A percentile compares a stretch with the other conserved stretches of the same genome.
These are phyloP conservation scores for Nibea coibor DNA, from an alignment of 2,113 vertebrate species.

Conservation along the genomic window DNA sequence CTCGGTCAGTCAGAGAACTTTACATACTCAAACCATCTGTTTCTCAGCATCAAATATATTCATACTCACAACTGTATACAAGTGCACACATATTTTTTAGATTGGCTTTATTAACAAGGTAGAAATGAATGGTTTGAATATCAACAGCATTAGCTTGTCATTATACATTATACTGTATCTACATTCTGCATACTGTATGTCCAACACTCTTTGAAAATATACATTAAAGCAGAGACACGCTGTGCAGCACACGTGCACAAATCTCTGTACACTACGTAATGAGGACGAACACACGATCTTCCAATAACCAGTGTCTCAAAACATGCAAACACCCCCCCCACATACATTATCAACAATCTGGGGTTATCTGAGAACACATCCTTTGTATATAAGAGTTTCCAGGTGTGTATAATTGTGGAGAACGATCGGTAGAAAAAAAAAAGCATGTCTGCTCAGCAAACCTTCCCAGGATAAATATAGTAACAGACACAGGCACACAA, in stretches of 20 bases:
- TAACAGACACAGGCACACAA: constrained; percentile 28
- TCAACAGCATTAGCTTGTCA: neutral
- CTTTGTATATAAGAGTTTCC: neutral
- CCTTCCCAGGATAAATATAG: constrained; percentile 55
- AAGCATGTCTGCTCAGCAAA: constrained; percentile 47
- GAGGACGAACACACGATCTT: neutral
- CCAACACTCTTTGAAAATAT: neutral
- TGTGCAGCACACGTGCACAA: neutral
- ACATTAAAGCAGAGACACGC: neutral
- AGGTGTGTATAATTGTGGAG: constrained; percentile 34
- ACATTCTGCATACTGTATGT: neutral
- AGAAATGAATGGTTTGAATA: neutral
- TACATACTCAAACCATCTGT: neutral
- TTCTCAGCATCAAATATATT: neutral
- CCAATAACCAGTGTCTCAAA: neutral
- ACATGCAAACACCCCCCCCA: neutral
- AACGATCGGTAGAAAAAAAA: neutral
- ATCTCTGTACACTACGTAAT: neutral
- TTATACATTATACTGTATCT: neutral
- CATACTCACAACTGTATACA: neutral
- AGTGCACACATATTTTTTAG: neutral
- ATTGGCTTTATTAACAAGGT: neutral
- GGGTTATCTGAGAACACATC: neutral
- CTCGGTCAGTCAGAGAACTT: constrained; percentile 11
- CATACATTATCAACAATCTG: neutral